Conservation (phyloP, 2,113 vertebrate genomes). For the Taurulus bubalis region DNA sequence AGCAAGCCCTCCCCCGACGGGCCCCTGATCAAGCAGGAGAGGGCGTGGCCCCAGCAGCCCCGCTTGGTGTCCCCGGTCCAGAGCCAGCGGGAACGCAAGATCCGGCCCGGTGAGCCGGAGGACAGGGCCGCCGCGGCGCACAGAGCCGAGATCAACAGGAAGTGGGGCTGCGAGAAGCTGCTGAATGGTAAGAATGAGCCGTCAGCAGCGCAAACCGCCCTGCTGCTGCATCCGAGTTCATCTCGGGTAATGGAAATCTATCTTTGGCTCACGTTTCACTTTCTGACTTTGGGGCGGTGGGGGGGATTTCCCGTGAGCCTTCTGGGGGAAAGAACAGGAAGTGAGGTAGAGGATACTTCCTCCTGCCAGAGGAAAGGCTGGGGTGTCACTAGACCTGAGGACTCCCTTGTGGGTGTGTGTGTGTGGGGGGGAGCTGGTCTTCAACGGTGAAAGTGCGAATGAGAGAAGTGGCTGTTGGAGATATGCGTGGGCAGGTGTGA, state of each 20-base stretch:
- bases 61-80: slow-evolving; percentile 31
- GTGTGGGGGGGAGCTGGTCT: neutral
- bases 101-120: slow-evolving; percentile 77
- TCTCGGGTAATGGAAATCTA: slow-evolving; percentile 76
- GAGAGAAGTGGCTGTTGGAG: slow-evolving; percentile 59
- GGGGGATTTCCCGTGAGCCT: slow-evolving; percentile 73
- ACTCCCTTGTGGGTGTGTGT: neutral
- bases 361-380: slow-evolving; percentile 41
- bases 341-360: slow-evolving; percentile 64
- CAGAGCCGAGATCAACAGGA: slow-evolving; percentile 92
- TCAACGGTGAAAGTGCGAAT: slow-evolving; percentile 39
- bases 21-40: slow-evolving; percentile 82
- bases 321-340: slow-evolving; percentile 47
- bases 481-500: slow-evolving; percentile 71
- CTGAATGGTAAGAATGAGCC: slow-evolving; percentile 86
- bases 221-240: slow-evolving; percentile 60
- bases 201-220: slow-evolving; percentile 44
- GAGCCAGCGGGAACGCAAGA: slow-evolving; percentile 81
- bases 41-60: slow-evolving; percentile 72
- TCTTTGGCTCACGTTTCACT: slow-evolving; percentile 76
- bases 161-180: slow-evolving; percentile 91
- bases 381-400: slow-evolving; percentile 17
- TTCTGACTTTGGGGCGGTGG: slow-evolving; percentile 62
- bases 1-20: slow-evolving; percentile 93
- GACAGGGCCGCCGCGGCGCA: slow-evolving; percentile 87